Evolutionary conservation across 2,113 vertebrate species (phyloP).

Genomic region (Boleophthalmus pectinirostris): DNA sequence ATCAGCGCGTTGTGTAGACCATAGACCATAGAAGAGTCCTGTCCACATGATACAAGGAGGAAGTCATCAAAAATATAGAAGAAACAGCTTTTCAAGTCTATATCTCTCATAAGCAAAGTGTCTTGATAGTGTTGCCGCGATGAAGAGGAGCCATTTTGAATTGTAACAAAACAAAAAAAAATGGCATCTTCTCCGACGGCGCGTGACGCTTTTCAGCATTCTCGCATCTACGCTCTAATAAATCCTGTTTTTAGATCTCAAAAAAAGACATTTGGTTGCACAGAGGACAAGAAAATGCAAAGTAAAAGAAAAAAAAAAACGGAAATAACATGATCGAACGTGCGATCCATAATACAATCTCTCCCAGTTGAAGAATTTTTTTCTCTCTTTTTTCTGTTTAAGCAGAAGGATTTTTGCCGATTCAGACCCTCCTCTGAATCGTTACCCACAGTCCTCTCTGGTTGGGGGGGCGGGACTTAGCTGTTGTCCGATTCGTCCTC

Average conservation of each 20-base stretch:
- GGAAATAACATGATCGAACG: constrained; percentile 51
- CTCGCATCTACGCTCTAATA: constrained; percentile 46
- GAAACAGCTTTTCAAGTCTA: constrained; percentile 64
- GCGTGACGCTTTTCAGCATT: constrained; percentile 39
- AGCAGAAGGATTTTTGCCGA: constrained; percentile 62
- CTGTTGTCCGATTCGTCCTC: constrained; percentile 96
- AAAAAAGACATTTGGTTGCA: constrained; percentile 68
- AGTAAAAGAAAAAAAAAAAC: constrained; percentile 23
- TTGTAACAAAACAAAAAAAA: constrained; percentile 52
- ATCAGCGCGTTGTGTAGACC: constrained; percentile 45
- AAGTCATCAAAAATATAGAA: constrained; percentile 72
- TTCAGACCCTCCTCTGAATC: constrained; percentile 61
- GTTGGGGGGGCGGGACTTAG: constrained; percentile 66
- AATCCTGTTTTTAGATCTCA: constrained; percentile 44
- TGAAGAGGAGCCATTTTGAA: constrained; percentile 61
- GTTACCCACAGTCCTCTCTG: constrained; percentile 10
- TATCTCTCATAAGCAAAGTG: constrained; percentile 58
- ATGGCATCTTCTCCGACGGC: constrained; percentile 35
- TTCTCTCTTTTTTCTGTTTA: constrained; percentile 49
- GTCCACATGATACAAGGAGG: constrained; percentile 47
- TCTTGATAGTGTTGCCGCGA: constrained; percentile 66
- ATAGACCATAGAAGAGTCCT: constrained; percentile 32
- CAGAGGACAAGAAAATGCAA: constrained; percentile 29
- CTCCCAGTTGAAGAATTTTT: constrained; percentile 68
- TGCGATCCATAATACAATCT: constrained; percentile 70